Conservation (phyloP, 2,113 vertebrate species). For the Cromileptes altivelis region DNA sequence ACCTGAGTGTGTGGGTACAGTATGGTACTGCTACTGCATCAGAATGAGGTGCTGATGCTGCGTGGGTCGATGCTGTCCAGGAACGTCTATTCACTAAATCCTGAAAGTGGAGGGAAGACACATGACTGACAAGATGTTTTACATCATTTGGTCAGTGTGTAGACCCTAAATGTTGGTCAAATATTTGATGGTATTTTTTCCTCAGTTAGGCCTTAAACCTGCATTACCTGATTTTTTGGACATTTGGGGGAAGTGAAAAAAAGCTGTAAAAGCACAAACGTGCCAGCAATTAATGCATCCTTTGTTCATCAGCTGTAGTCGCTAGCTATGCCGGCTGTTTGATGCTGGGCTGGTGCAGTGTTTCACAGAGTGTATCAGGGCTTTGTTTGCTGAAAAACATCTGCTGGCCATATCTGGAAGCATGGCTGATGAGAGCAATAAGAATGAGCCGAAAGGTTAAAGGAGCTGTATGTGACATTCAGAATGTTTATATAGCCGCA, state of each 20-base stretch:
- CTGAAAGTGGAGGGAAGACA: constrained; percentile 6
- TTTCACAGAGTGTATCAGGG: not conserved
- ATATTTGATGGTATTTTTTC: not conserved
- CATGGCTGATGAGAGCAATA: not conserved
- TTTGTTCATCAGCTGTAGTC: not conserved
- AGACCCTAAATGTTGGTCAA: not conserved
- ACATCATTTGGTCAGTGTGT: not conserved
- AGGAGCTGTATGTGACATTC: not conserved
- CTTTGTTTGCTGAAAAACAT: not conserved
- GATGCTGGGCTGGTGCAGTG: not conserved
- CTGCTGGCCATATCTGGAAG: not conserved
- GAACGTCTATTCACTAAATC: constrained; percentile 11
- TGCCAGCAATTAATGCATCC: not conserved
- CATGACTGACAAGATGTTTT: constrained; percentile 26
- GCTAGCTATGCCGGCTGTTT: not conserved
- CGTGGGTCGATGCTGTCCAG: constrained; percentile 13
- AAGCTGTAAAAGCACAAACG: not conserved
- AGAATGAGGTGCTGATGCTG: constrained; percentile 29
- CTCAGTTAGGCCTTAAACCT: not conserved
- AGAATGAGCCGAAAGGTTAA: not conserved
- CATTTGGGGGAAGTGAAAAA: not conserved
- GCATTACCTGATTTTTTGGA: not conserved
- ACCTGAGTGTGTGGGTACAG: constrained; percentile 18
- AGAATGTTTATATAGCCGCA: too few species aligned
- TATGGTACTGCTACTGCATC: constrained; percentile 47